Evolutionary conservation across 2,888 invertebrate genomes (phyloP).

Genomic region (Macropis europaea): DNA sequence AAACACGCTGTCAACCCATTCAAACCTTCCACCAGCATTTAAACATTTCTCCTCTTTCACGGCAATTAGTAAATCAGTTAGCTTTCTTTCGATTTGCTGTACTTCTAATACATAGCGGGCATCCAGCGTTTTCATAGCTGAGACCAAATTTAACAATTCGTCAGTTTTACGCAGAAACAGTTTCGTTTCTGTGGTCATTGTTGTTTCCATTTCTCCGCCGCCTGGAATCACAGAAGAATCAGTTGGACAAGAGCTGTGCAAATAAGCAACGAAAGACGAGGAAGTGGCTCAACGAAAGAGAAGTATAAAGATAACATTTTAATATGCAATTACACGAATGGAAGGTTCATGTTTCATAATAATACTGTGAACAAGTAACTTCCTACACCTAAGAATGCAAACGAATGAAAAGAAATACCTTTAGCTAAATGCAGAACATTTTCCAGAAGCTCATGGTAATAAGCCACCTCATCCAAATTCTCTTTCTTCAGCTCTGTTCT

Average conservation of each 20-base stretch:
- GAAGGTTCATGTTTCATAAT: too few relatives aligned
- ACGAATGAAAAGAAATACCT: conserved; percentile 67
- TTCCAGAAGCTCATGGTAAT: conserved; percentile 70
- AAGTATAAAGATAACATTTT: too few relatives aligned
- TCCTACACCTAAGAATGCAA: too few relatives aligned
- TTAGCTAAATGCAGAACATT: conserved; percentile 65
- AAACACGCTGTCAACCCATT: conserved; percentile 94
- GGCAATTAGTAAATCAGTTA: conserved; percentile 79
- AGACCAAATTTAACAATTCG: conserved; percentile 74
- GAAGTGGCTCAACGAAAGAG: too few relatives aligned
- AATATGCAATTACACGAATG: too few relatives aligned
- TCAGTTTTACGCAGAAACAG: conserved; percentile 79
- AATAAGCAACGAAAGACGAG: too few relatives aligned
- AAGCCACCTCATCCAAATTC: conserved; percentile 62
- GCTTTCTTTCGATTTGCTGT: conserved; percentile 72
- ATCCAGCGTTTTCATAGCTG: conserved; percentile 63
- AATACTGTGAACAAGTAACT: too few relatives aligned
- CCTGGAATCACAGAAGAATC: conserved; percentile 22
- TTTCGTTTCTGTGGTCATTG: conserved; percentile 61
- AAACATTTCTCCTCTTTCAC: conserved; percentile 83
- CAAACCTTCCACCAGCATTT: conserved; percentile 93
- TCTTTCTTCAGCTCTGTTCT: conserved; percentile 74
- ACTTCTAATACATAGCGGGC: conserved; percentile 58
- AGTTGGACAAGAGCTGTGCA: too few relatives aligned
- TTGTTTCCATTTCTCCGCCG: conserved; percentile 18